Base-by-base conservation (phyloP, 2,888 invertebrate genomes). In the Bombylius discolor region DNA sequence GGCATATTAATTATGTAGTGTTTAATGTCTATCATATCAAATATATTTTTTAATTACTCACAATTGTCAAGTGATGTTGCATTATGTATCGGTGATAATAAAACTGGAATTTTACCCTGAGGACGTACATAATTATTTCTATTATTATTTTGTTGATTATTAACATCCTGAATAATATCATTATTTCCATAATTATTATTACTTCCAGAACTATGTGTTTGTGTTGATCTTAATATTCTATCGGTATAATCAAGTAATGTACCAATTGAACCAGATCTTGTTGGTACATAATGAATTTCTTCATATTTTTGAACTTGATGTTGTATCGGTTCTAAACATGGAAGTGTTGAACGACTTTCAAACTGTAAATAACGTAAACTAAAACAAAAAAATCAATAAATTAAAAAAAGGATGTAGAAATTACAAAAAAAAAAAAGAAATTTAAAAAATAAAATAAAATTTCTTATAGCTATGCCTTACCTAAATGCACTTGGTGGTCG, bases 401-500 rank as follows among this genome's bases (percentile, higher is more conserved):
- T 47, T 56, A 56, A 11, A 48, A 6, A 55, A 34, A 36, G 5
- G 5, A 14, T 36, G 23, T 49, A 34, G 11, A 13, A n/a, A 14
- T 13, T 50, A 45, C 44, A 47, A 36, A 36, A 8, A 3, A 36
- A 1, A 8, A 1, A 39, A 12, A 6, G 33, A 9, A 47, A 5
- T 52, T 5, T 6, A 13, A 42, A 55, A 33, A 39, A 31, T 55
- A 3, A 14, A 5, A 14, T 51, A 4, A 5, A 47, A 14, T 12
- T 46, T 49, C 36, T 9, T 31, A 49, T 32, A 45, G 14, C 32
- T 52, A 49, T 13, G 32, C 34, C 65, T 62, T 76, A 87, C 87
- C 85, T 87, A 68, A 87, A 85, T 23, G 86, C 81, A 68, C 87
- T 88, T 4, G 88, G 85, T 13, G 88, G 88, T 53, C 88, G 74